These are phyloP conservation scores for Centruroides sculpturatus DNA, from an alignment of 1,140 invertebrate species.

Conservation along the genomic window DNA sequence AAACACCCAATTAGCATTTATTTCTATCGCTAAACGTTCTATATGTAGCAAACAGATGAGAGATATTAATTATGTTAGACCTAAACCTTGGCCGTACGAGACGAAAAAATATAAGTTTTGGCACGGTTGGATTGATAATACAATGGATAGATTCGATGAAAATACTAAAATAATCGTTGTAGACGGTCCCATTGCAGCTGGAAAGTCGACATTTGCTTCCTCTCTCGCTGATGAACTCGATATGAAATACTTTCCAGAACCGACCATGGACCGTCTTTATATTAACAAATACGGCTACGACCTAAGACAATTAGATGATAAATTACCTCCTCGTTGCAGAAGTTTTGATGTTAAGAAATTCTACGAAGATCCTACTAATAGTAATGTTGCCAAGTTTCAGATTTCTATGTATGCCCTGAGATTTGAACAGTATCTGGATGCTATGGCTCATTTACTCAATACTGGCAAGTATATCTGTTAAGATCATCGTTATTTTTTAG, in stretches of 20 bases:
- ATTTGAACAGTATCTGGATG: constrained; percentile 59
- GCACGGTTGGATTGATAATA: constrained; percentile 25
- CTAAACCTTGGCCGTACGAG: constrained; percentile 31
- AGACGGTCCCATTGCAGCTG: constrained; percentile 65
- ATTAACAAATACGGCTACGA: constrained; percentile 63
- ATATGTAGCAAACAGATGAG: constrained; percentile 6
- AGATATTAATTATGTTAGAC: constrained; percentile 7
- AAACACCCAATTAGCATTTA: too few species aligned
- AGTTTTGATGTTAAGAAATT: constrained; percentile 63
- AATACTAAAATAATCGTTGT: constrained; percentile 59
- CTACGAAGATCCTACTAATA: constrained; percentile 45
- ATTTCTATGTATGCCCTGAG: constrained; percentile 49
- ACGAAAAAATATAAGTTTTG: constrained; percentile 27
- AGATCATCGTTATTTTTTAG: too few species aligned
- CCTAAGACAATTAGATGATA: constrained; percentile 42
- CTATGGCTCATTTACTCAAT: constrained; percentile 66
- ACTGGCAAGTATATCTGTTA: constrained; percentile 40
- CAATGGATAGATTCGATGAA: constrained; percentile 37
- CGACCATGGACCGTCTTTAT: constrained; percentile 56
- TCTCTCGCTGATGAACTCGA: constrained; percentile 67
- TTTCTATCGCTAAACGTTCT: neutral
- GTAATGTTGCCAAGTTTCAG: constrained; percentile 46
- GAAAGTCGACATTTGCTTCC: constrained; percentile 65
- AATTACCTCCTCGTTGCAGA: constrained; percentile 45
- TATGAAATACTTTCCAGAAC: constrained; percentile 65